Conservation (phyloP, 2,797 vertebrate species). For the Alcedo atthis region DNA sequence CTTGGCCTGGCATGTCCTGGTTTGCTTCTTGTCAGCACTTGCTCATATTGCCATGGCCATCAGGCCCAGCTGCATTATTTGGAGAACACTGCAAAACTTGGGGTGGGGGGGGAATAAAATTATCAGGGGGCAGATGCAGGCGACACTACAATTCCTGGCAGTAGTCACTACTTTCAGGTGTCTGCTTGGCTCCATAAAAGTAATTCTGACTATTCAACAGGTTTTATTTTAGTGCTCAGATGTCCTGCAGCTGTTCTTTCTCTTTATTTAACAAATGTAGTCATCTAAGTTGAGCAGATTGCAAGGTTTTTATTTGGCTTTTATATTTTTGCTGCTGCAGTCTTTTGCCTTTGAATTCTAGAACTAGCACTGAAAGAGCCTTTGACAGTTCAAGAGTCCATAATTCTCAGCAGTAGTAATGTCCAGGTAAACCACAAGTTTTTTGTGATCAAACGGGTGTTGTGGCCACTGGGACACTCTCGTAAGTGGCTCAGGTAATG, state of each 20-base stretch:
- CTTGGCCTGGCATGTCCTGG: neutral
- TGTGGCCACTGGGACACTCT: constrained; percentile 59
- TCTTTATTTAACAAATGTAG: neutral
- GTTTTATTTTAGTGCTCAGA: neutral
- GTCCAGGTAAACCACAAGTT: constrained; percentile 74
- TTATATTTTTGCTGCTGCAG: neutral
- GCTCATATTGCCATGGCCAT: neutral
- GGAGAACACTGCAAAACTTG: neutral
- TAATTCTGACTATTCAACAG: neutral
- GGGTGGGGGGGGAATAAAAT: neutral
- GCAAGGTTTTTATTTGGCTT: neutral
- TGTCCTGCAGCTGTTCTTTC: neutral
- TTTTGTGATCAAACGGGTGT: constrained; percentile 76
- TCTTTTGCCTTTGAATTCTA: neutral
- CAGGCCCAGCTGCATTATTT: neutral
- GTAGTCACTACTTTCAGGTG: neutral
- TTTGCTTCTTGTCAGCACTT: neutral
- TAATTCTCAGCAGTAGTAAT: neutral
- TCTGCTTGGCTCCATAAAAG: neutral
- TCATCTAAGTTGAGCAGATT: neutral
- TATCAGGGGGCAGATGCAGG: neutral
- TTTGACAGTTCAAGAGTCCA: neutral
- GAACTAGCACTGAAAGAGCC: neutral
- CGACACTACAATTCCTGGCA: neutral
- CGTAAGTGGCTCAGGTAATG: constrained; percentile 25